Percentiles rank a stretch among this genome's conserved stretches.
phyloP scores from a whole-genome alignment of 2,113 vertebrate species.

The Notothenia coriiceps region DNA sequence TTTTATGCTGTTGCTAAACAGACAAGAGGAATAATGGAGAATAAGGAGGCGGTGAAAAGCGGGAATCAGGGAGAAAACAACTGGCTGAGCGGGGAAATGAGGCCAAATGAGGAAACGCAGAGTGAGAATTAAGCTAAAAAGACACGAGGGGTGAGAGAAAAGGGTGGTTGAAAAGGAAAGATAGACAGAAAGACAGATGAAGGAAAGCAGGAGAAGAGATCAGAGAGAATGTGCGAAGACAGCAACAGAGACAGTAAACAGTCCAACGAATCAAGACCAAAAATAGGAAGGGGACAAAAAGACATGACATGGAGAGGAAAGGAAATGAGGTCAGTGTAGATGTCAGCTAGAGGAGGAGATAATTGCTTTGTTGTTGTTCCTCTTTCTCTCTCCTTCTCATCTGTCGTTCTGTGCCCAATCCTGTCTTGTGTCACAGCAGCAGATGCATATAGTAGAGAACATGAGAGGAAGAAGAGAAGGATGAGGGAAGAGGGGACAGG shows the following conservation, averaged over 20 bases:
- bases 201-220: slow-evolving; percentile 45
- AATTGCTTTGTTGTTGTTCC: slow-evolving; percentile 73
- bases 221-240: slow-evolving; percentile 44
- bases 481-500: background rate
- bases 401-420: slow-evolving; percentile 36
- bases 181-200: slow-evolving; percentile 45
- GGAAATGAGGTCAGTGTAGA: slow-evolving; percentile 54
- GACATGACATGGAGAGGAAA: slow-evolving; percentile 38
- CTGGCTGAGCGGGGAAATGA: slow-evolving; percentile 7
- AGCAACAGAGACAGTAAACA: slow-evolving; percentile 48
- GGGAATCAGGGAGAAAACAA: slow-evolving; percentile 31
- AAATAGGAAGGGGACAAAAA: slow-evolving; percentile 48
- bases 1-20: background rate
- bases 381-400: slow-evolving; percentile 19
- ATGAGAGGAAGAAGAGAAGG: background rate
- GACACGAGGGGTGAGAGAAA: slow-evolving; percentile 14
- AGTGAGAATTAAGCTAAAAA: slow-evolving; percentile 29
- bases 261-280: slow-evolving; percentile 44
- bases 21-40: background rate
- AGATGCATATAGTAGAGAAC: slow-evolving; percentile 4
- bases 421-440: slow-evolving; percentile 66
- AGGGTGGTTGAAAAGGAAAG: background rate
- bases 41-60: slow-evolving; percentile 21
- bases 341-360: slow-evolving; percentile 67
- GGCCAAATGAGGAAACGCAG: slow-evolving; percentile 30